A percentile compares a stretch with the other conserved stretches of the same genome.
These are phyloP conservation scores for Atrichornis clamosus DNA, from an alignment of 2,113 vertebrate genomes.

Conservation along the genomic window DNA sequence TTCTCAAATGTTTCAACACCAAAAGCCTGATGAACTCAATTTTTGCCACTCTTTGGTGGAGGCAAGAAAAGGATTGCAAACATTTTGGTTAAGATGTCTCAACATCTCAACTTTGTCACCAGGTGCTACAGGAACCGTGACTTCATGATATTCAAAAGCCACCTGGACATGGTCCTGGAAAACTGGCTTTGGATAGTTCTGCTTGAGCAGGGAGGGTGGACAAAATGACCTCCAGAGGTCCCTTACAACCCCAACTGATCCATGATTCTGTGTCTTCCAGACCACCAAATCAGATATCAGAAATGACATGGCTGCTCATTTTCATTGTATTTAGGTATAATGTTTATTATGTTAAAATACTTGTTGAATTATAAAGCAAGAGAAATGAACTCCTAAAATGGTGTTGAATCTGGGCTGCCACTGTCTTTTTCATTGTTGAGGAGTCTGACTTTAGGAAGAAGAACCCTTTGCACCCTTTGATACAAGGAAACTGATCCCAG, in stretches of 20 bases:
- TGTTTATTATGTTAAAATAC: not conserved
- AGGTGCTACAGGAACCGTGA: not conserved
- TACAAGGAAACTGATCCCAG: not conserved
- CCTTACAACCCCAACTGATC: not conserved
- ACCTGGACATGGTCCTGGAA: not conserved
- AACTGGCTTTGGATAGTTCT: not conserved
- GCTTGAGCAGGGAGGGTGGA: not conserved
- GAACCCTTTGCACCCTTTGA: not conserved
- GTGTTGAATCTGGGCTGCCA: not conserved
- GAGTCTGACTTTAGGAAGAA: not conserved
- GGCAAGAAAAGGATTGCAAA: not conserved
- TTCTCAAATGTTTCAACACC: not conserved
- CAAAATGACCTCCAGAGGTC: not conserved
- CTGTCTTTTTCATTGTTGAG: not conserved
- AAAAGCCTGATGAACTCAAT: not conserved
- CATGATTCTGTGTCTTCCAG: not conserved
- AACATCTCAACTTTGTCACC: not conserved
- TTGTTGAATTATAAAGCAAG: not conserved
- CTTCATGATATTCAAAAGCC: not conserved
- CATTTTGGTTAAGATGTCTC: not conserved
- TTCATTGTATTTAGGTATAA: not conserved
- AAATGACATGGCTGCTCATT: not conserved
- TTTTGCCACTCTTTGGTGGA: not conserved
- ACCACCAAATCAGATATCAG: not conserved
- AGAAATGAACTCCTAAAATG: not conserved